Percentiles rank a stretch among this genome's conserved stretches.
Conservation (phyloP, 1,140 invertebrate genomes). For the Tetraneura akinire region DNA sequence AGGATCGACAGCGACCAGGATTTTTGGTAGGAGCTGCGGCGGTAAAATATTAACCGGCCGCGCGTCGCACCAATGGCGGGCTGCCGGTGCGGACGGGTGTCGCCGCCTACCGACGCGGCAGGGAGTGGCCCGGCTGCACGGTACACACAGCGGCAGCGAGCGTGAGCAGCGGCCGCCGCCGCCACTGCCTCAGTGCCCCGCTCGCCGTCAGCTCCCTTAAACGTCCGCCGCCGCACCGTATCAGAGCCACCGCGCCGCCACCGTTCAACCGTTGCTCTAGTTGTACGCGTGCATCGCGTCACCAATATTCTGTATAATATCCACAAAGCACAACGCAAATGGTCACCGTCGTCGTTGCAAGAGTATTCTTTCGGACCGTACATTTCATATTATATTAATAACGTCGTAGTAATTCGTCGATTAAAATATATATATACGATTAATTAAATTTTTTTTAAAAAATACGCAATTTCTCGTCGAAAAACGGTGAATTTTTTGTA, state of each 20-base stretch:
- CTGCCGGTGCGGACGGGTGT: conserved; percentile 20
- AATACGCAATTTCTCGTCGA: too few relatives aligned
- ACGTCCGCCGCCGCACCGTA: conserved; percentile 56
- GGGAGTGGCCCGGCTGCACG: conserved; percentile 65
- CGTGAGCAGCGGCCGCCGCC: conserved; percentile 61
- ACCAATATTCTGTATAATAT: background rate
- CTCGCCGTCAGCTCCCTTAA: conserved; percentile 46
- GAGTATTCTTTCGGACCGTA: background rate
- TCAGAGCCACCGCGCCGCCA: background rate
- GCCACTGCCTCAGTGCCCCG: conserved; percentile 55
- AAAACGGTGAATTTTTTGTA: too few relatives aligned
- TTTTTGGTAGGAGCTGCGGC: conserved; percentile 18
- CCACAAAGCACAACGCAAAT: too few relatives aligned
- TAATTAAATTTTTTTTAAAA: too few relatives aligned
- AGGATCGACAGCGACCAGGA: conserved; percentile 20
- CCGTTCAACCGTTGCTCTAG: conserved; percentile 28
- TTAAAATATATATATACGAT: too few relatives aligned
- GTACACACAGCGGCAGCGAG: conserved; percentile 53
- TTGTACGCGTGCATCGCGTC: conserved; percentile 34
- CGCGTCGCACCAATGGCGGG: conserved; percentile 32
- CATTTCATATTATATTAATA: too few relatives aligned
- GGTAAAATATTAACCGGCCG: conserved; percentile 21
- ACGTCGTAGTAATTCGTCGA: too few relatives aligned
- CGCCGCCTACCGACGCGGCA: conserved; percentile 51
- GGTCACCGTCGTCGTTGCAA: background rate